Evolutionary conservation across 2,113 vertebrate genomes (phyloP).

Genomic region (Oreochromis tanganicae): DNA sequence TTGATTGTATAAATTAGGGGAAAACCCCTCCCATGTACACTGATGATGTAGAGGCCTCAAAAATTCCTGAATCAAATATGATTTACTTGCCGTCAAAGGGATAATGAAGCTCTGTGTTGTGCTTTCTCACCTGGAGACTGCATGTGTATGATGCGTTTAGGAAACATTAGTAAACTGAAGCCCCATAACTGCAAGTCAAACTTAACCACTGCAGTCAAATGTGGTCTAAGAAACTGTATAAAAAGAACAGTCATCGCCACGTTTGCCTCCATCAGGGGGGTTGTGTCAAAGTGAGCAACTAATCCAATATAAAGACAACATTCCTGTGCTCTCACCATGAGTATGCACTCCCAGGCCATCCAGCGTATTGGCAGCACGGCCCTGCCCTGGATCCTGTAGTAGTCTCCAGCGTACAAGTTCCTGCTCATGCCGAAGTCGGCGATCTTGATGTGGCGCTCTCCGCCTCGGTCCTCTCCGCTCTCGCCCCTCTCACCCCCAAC

Average conservation of each 20-base stretch:
- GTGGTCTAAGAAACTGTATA: neutral
- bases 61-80: neutral
- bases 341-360: slow-evolving; percentile 97
- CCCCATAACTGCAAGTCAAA: neutral
- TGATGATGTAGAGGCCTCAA: neutral
- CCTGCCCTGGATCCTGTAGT: slow-evolving; percentile 89
- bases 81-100: neutral
- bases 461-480: slow-evolving; percentile 61
- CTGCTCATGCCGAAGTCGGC: slow-evolving; percentile 94
- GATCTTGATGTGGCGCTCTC: slow-evolving; percentile 87
- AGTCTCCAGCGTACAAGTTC: slow-evolving; percentile 86
- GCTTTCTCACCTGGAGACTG: neutral
- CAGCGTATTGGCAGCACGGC: slow-evolving; percentile 92
- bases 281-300: neutral
- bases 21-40: neutral
- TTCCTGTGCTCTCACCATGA: slow-evolving; percentile 77
- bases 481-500: slow-evolving; percentile 79
- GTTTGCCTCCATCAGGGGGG: neutral
- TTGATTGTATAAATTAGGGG: neutral
- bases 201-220: neutral
- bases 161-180: neutral
- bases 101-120: neutral
- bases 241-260: neutral
- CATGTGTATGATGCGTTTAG: neutral
- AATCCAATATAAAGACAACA: neutral